These are phyloP conservation scores for Chrysolina americana DNA, from an alignment of 2,888 invertebrate species.

Conservation along the genomic window DNA sequence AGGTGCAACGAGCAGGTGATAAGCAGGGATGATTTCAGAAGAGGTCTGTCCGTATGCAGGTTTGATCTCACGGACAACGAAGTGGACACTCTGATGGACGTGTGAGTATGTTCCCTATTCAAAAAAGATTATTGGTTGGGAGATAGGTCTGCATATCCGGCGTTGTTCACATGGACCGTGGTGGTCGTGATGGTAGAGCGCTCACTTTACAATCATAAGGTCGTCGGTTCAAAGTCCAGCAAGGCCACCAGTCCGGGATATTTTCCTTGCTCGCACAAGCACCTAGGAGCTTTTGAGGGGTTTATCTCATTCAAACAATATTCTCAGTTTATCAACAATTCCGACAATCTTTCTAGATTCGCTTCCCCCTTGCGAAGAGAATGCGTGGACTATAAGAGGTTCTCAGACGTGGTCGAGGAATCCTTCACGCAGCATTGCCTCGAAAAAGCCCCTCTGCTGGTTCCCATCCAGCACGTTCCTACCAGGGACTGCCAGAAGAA, in stretches of 20 bases:
- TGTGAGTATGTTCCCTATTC: slow-evolving; percentile 71
- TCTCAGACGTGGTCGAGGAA: slow-evolving; percentile 79
- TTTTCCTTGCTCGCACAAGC: too few species aligned
- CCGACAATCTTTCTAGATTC: slow-evolving; percentile 70
- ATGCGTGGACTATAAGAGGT: slow-evolving; percentile 78
- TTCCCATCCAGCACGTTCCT: slow-evolving; percentile 81
- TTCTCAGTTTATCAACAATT: not conserved
- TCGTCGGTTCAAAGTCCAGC: too few species aligned
- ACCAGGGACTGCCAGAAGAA: slow-evolving; percentile 75
- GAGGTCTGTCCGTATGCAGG: slow-evolving; percentile 78
- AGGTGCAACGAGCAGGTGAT: slow-evolving; percentile 76
- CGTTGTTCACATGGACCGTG: too few species aligned
- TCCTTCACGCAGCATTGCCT: slow-evolving; percentile 78
- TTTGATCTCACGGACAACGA: slow-evolving; percentile 78
- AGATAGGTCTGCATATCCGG: too few species aligned
- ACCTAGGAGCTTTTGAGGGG: too few species aligned
- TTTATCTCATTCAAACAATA: too few species aligned
- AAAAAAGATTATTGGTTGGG: too few species aligned
- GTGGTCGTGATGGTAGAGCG: too few species aligned
- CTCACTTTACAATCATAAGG: too few species aligned
- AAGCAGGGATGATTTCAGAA: slow-evolving; percentile 78
- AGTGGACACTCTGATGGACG: slow-evolving; percentile 80
- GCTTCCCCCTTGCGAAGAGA: slow-evolving; percentile 75
- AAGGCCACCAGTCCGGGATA: too few species aligned
- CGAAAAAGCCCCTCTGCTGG: slow-evolving; percentile 78